Evolutionary conservation across 2,888 invertebrate species (phyloP), one percentile per base, ranked within the genome.

Genomic region (Folsomia candida): DNA sequence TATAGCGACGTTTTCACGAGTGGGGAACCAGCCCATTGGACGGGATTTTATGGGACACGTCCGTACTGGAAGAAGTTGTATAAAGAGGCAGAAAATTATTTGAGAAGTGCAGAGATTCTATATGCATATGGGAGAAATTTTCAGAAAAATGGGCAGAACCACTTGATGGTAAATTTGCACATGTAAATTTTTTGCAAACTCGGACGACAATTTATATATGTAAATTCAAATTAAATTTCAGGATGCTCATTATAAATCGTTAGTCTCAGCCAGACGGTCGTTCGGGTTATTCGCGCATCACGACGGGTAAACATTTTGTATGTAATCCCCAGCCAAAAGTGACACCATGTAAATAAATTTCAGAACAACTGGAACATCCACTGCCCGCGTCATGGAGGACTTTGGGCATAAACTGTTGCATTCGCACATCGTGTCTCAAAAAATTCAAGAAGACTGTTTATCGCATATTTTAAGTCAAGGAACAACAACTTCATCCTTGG

Each of bases 251-350:
- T n/a, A n/a, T n/a, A n/a, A n/a, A n/a, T n/a, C n/a, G n/a, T n/a
- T n/a, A n/a, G n/a, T n/a, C n/a, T n/a, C n/a, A n/a, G 94, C 91
- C 0, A 86, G 97, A 58, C 87, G 94, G 61, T 91, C 92, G 83
- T 85, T 97, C 73, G 96, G 92, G 0, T 85, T 97, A 14, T 97
- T 97, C 82, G 95, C 97, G 83, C 98, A 98, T 83, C 98, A 98
- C 83, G 98, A 98, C 82, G 97, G 47, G 47, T 47, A 47, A 47
- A 47, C 47, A 47, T 11, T 18, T 47, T 47, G 9, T 47, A 18
- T 9, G 47, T 18, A 47, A 47, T 47, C 18, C 9, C 9, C 18
- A 11, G 9, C 47, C 18, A 9, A 47, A 47, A 47, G 9, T 47
- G 9, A 47, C 18, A 9, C 47, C 18, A n/a, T 14, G 9, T 24